Evolutionary conservation across 2,888 invertebrate genomes (phyloP), one percentile per base, ranked within the genome.

Genomic region (Chalcosyrphus nemorum): DNA sequence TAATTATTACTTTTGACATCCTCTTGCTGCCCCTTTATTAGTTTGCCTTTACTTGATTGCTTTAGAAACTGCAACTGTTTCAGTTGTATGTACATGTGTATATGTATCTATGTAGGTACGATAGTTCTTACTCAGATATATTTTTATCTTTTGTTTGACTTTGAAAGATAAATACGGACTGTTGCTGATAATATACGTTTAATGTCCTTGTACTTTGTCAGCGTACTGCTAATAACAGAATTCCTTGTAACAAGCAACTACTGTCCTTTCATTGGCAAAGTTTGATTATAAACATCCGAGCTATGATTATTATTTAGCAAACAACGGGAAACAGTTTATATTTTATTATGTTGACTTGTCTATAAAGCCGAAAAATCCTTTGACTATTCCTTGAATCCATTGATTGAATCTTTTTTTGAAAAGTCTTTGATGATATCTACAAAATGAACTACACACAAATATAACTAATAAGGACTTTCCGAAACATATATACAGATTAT

Each of bases 41-140:
- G 65, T 50, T 66, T 66, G 65, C 24, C 38, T 65, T 38, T 66
- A 52, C 52, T 24, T 50, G 17, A 66, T 38, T 38, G n/a, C 13
- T 38, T 38, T 38, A 5, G 13, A 2, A 38, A 38, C 38, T 38
- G 38, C 38, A 38, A 13, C n/a, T 13, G 38, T 9, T 4, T 7
- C 2, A 9, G 32, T 32, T 4, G 7, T 7, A 7, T 32, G 11
- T 32, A 32, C 11, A 11, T 32, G 11, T 11, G 9, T 5, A 32
- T 32, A n/a, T 32, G 11, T 32, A 32, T 11, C 5, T 11, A n/a
- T n/a, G n/a, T n/a, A n/a, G n/a, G n/a, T n/a, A n/a, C n/a, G n/a
- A n/a, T n/a, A n/a, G 5, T 11, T 32, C 11, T 32, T 32, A 4
- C 35, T 7, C 4, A 38, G 13, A 38, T 5, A 38, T n/a, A 38